These are phyloP conservation scores for Catalaphyllia jardinei DNA, from an alignment of 64 coral and sea anemone genomes.

Conservation along the genomic window DNA sequence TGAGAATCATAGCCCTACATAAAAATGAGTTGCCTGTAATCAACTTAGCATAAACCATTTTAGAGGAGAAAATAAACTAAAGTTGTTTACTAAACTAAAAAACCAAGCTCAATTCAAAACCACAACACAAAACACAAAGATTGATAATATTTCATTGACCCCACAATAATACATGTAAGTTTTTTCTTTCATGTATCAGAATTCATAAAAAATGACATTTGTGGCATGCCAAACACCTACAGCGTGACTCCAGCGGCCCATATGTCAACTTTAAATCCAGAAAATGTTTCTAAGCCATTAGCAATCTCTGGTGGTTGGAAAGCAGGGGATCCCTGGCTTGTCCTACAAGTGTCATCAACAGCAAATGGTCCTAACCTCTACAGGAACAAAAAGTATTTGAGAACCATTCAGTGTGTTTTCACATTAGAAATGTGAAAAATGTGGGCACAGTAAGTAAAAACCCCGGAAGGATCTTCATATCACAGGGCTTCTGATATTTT, in stretches of 20 bases:
- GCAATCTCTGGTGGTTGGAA: slow-evolving; percentile 99
- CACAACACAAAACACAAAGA: background rate
- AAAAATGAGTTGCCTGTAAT: too few species aligned
- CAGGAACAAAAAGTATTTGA: background rate
- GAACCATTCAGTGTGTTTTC: background rate
- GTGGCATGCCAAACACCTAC: slow-evolving; percentile 41
- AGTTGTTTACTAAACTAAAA: too few species aligned
- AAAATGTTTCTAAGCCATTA: slow-evolving; percentile 97
- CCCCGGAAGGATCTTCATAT: too few species aligned
- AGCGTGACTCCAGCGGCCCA: slow-evolving; percentile 98
- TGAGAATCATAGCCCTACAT: too few species aligned
- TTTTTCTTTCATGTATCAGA: background rate
- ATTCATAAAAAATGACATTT: background rate
- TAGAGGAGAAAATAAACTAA: too few species aligned
- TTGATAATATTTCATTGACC: too few species aligned
- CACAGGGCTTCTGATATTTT: too few species aligned
- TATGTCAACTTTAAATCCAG: slow-evolving; percentile 98
- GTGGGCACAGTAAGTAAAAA: too few species aligned
- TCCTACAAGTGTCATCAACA: slow-evolving; percentile 91
- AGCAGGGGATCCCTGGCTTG: slow-evolving; percentile 97
- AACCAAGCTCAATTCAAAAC: background rate
- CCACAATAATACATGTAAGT: too few species aligned
- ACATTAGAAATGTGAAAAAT: background rate
- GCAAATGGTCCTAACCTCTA: slow-evolving; percentile 80
- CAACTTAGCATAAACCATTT: too few species aligned